Conservation (phyloP, 2,888 invertebrate species). For the Hirtodrosophila histrioides region DNA sequence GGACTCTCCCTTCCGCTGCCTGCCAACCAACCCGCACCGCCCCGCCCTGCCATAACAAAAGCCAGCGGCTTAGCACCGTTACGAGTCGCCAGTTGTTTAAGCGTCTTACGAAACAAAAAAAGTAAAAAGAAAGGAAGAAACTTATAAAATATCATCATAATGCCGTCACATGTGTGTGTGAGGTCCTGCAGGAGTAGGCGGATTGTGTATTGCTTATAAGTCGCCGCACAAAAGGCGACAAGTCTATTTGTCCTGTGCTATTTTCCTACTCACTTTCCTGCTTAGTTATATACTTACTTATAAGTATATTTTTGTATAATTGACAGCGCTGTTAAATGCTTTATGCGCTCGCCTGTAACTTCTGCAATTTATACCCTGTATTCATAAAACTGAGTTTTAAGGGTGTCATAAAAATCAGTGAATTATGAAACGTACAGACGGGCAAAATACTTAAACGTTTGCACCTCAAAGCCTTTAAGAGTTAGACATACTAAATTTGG, state of each 20-base stretch:
- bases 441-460: no score
- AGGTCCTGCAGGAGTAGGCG: no score
- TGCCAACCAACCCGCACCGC: no score
- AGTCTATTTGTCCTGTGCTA: constrained; percentile 62
- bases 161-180: constrained; percentile 41
- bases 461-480: no score
- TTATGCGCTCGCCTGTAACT: constrained; percentile 22
- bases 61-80: constrained; percentile 51
- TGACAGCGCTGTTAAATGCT: constrained; percentile 67
- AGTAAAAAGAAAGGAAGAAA: constrained; percentile 4
- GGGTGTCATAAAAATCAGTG: not conserved
- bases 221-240: constrained; percentile 44
- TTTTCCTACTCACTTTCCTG: constrained; percentile 33
- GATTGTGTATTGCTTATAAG: constrained; percentile 15
- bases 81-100: constrained; percentile 54
- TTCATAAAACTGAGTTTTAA: not conserved
- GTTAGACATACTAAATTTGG: no score
- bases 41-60: constrained; percentile 28
- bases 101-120: constrained; percentile 44
- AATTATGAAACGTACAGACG: no score
- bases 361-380: constrained; percentile 41
- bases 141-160: constrained; percentile 58
- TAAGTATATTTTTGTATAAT: constrained; percentile 69
- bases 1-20: constrained; percentile 2
- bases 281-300: constrained; percentile 44